Conservation (phyloP, 2,113 vertebrate species). For the Aptenodytes forsteri region DNA sequence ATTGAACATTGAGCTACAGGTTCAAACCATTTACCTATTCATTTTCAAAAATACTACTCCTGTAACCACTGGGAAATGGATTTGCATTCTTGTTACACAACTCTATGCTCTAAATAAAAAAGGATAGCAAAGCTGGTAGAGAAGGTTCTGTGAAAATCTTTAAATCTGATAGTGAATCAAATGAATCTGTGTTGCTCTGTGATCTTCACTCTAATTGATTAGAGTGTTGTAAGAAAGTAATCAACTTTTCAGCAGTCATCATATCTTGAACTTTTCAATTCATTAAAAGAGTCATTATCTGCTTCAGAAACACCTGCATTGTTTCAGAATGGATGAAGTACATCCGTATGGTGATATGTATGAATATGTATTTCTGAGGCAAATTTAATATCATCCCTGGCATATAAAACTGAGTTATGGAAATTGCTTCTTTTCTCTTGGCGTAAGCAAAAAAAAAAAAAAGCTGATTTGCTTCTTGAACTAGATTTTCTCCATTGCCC, state of each 20-base stretch:
- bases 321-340: not conserved
- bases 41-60: not conserved
- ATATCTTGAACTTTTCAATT: not conserved
- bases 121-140: not conserved
- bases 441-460: not conserved
- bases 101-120: not conserved
- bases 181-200: not conserved
- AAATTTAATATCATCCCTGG: not conserved
- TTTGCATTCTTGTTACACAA: not conserved
- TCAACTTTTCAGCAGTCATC: not conserved
- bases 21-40: not conserved
- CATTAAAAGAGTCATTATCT: not conserved
- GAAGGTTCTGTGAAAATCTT: not conserved
- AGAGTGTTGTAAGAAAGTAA: not conserved
- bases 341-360: not conserved
- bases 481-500: not conserved
- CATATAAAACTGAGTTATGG: not conserved
- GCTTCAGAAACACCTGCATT: not conserved
- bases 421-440: not conserved
- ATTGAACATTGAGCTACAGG: not conserved
- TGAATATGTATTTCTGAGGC: not conserved
- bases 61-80: not conserved
- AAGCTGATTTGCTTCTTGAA: not conserved
- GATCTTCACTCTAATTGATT: not conserved
- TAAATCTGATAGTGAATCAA: not conserved